These are phyloP conservation scores for Macrobrachium rosenbergii DNA, from an alignment of 1,140 invertebrate species.

Conservation along the genomic window DNA sequence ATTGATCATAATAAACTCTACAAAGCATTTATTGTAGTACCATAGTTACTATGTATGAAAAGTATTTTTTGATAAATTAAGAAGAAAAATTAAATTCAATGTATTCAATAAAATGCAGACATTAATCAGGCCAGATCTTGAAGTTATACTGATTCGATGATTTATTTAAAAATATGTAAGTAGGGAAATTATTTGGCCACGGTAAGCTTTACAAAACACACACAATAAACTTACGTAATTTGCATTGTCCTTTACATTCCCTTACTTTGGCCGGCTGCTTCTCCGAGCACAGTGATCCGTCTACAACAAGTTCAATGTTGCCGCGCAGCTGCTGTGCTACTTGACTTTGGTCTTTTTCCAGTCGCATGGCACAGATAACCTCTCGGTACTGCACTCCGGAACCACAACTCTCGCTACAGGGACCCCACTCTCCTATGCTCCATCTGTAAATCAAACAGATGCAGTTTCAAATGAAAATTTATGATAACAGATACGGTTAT, in stretches of 20 bases:
- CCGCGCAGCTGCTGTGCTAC: background rate
- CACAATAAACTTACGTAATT: background rate
- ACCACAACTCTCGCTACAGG: constrained; percentile 86
- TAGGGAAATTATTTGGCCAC: no score
- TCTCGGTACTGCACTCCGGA: constrained; percentile 79
- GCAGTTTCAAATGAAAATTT: background rate
- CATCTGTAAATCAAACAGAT: background rate
- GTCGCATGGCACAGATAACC: constrained; percentile 74
- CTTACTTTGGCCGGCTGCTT: background rate
- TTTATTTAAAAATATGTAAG: no score
- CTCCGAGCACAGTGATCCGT: background rate
- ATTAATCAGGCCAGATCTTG: no score
- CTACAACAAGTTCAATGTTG: background rate
- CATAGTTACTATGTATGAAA: no score
- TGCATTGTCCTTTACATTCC: background rate
- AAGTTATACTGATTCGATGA: no score
- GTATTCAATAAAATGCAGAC: no score
- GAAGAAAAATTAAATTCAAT: no score
- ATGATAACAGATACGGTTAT: background rate
- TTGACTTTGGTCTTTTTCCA: background rate
- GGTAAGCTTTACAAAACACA: no score
- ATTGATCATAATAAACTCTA: no score
- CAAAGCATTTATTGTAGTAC: no score
- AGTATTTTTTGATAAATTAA: no score
- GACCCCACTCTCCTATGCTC: constrained; percentile 31